These are phyloP conservation scores for Dryoscopus gambensis DNA, from an alignment of 2,113 vertebrate genomes.

Conservation along the genomic window DNA sequence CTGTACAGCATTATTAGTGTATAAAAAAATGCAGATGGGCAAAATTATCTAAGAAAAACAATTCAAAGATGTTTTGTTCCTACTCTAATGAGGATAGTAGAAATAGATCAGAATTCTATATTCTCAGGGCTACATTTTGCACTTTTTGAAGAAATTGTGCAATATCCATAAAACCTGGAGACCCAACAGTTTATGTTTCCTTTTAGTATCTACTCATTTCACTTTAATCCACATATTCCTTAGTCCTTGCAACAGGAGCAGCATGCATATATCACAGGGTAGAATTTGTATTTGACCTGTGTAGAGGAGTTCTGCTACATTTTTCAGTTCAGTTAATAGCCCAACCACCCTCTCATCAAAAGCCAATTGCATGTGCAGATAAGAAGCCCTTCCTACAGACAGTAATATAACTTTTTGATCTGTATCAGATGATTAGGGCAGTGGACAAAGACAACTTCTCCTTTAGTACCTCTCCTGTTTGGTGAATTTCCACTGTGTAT, in stretches of 20 bases:
- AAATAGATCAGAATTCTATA: conserved; percentile 9
- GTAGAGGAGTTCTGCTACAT: neutral
- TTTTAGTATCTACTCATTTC: neutral
- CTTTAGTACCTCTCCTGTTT: neutral
- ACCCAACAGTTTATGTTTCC: neutral
- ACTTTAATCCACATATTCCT: neutral
- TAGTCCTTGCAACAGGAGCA: neutral
- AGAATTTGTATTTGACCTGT: neutral
- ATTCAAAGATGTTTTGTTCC: conserved; percentile 20
- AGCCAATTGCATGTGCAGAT: neutral
- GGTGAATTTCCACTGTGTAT: neutral
- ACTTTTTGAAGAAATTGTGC: neutral
- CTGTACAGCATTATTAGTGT: neutral
- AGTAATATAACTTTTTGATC: conserved; percentile 7
- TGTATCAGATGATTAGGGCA: conserved; percentile 21
- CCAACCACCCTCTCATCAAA: neutral
- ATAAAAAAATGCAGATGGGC: neutral
- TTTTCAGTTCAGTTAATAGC: neutral
- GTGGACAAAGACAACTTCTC: neutral
- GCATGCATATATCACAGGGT: neutral
- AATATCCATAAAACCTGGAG: neutral
- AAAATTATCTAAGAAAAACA: conserved; percentile 12
- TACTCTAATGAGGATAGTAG: conserved; percentile 5
- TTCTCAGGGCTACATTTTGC: neutral
- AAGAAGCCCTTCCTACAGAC: neutral